These are phyloP conservation scores for Littorina saxatilis DNA, from an alignment of 1,140 invertebrate genomes.

Conservation along the genomic window DNA sequence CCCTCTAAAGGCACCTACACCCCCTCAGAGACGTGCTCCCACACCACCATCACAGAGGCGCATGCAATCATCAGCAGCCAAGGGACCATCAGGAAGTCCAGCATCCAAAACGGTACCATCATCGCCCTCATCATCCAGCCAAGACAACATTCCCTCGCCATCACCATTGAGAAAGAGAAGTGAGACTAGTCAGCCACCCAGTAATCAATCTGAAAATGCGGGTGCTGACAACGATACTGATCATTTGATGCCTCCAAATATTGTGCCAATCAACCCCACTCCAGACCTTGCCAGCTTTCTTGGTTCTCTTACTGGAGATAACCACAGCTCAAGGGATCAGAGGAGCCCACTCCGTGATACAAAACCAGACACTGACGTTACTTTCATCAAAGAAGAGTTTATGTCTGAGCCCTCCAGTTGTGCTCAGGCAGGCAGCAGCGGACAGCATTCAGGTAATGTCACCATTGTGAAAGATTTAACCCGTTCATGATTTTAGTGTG, in stretches of 20 bases:
- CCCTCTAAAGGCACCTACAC: slow-evolving; percentile 23
- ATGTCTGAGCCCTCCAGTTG: slow-evolving; percentile 29
- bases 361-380: slow-evolving; percentile 34
- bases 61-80: background rate
- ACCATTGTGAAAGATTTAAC: background rate
- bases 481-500: too few species aligned
- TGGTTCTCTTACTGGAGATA: slow-evolving; percentile 22
- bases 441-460: slow-evolving; percentile 25
- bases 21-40: slow-evolving; percentile 12
- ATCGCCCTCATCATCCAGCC: slow-evolving; percentile 35
- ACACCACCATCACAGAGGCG: slow-evolving; percentile 32
- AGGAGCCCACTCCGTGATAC: slow-evolving; percentile 13
- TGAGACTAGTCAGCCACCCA: slow-evolving; percentile 25
- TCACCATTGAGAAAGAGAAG: slow-evolving; percentile 26
- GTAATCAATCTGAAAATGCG: slow-evolving; percentile 8
- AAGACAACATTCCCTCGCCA: slow-evolving; percentile 40
- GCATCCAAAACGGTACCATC: slow-evolving; percentile 33
- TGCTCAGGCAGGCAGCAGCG: slow-evolving; percentile 29
- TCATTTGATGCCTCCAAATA: background rate
- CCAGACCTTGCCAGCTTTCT: slow-evolving; percentile 31
- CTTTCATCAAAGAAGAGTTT: slow-evolving; percentile 37
- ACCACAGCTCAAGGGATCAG: slow-evolving; percentile 30
- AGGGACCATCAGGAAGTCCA: slow-evolving; percentile 30
- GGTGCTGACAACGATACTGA: slow-evolving; percentile 22
- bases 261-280: slow-evolving; percentile 6